Percentiles rank a stretch among this genome's conserved stretches.
phyloP scores from a whole-genome alignment of 2,113 vertebrate species.

The Dendrocopos noguchii region DNA sequence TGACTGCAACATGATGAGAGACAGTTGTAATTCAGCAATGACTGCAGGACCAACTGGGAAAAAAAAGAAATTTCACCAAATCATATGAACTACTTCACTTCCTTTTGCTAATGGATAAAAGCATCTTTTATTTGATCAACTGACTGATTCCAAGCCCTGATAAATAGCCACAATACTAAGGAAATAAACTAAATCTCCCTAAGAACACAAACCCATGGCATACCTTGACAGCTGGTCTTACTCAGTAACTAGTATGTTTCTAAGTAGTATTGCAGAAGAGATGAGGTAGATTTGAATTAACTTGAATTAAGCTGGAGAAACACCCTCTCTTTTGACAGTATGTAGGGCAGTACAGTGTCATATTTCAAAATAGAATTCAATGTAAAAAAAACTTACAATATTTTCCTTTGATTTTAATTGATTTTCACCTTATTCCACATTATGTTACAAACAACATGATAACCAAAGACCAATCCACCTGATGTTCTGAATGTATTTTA shows the following conservation, averaged over 20 bases:
- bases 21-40: background rate
- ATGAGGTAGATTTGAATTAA: background rate
- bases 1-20: background rate
- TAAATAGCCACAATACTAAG: background rate
- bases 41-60: background rate
- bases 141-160: background rate
- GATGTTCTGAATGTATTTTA: background rate
- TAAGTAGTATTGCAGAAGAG: background rate
- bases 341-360: rapidly evolving
- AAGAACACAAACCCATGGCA: background rate
- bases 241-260: background rate
- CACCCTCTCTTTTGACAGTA: background rate
- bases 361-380: background rate
- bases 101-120: background rate
- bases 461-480: background rate
- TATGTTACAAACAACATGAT: background rate
- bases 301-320: no score
- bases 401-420: background rate
- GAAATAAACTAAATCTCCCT: background rate
- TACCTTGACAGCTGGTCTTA: background rate
- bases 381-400: background rate
- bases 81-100: background rate
- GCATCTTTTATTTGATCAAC: background rate
- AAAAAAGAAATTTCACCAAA: background rate
- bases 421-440: background rate